Base-by-base conservation (phyloP, 2,113 vertebrate genomes). In the Brachyistius frenatus region DNA sequence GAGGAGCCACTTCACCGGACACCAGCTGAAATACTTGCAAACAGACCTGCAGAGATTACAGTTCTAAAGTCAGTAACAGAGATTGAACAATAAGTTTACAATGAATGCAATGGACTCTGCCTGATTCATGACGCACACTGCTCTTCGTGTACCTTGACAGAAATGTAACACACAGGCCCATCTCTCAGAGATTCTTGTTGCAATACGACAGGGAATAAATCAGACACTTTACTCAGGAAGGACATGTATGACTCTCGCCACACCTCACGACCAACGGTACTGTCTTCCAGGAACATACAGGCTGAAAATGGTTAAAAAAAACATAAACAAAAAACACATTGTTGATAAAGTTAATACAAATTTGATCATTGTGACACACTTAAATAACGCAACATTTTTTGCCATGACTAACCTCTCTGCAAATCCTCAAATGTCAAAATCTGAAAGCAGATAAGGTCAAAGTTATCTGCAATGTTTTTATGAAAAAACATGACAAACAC, bases 271-370 rank as follows among this genome's bases (percentile, higher is more conserved):
- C 96, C 95, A 70, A 92, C 68, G 16, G 49, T 39, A 72, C 95
- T 97, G 84, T 95, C 95, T 84, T 97, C 96, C 66, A 97, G 32
- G 76, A 95, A 96, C 94, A 96, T 94, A 80, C 94, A 95, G 32
- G 93, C 97, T 98, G 52, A 46, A 78, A 64, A 76, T 23, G 37
- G 16, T n/a, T 23, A 23, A 5, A 46, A 37, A 49, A 23, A 41
- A 37, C n/a, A n/a, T n/a, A 3, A 50, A 32, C 30, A 41, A 14
- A 16, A 52, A 3, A 41, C 10, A 30, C 0, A 23, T 23, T 55
- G 8, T 23, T 33, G 4, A 5, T 44, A 53, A 61, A 55, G 32
- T 10, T 14, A 23, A 23, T 23, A 1, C 8, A 50, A 7, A 32
- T 14, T 2, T 58, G 13, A 66, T 64, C 1, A 44, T 23, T 23